Conservation (phyloP, 1,140 invertebrate species). For the Heterodera carotae region DNA sequence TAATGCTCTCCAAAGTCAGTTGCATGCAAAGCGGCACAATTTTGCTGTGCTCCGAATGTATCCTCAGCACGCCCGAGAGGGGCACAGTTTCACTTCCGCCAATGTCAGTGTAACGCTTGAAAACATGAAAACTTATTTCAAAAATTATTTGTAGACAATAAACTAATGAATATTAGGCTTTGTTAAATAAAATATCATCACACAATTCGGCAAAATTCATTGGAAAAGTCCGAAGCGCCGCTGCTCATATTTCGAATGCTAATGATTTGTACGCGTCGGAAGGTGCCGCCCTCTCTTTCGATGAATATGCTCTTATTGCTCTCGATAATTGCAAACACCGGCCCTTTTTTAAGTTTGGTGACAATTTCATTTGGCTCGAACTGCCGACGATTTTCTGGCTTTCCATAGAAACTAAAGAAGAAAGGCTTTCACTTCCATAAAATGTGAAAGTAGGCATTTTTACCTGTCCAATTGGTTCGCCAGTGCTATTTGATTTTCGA, state of each 20-base stretch:
- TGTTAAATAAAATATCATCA: no score
- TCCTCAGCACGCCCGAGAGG: slow-evolving; percentile 22
- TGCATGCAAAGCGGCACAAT: slow-evolving; percentile 34
- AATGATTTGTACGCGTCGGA: slow-evolving; percentile 21
- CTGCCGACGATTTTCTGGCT: slow-evolving; percentile 16
- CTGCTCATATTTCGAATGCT: neutral
- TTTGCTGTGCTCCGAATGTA: slow-evolving; percentile 30
- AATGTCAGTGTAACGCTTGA: slow-evolving; percentile 30
- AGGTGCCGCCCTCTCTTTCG: slow-evolving; percentile 5
- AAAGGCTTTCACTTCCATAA: neutral
- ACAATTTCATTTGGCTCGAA: slow-evolving; percentile 7
- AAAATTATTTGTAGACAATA: no score
- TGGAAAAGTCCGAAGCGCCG: slow-evolving; percentile 7
- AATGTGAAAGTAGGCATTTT: neutral
- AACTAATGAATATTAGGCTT: no score
- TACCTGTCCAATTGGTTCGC: slow-evolving; percentile 18
- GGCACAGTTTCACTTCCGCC: slow-evolving; percentile 38
- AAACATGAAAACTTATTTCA: neutral
- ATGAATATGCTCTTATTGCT: slow-evolving; percentile 3
- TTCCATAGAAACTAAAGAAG: slow-evolving; percentile 26
- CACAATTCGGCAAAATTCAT: slow-evolving; percentile 35
- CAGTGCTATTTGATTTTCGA: slow-evolving; percentile 18
- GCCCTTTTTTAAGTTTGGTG: neutral
- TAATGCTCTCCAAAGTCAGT: slow-evolving; percentile 23
- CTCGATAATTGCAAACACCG: slow-evolving; percentile 35